A percentile compares a stretch with the other conserved stretches of the same genome.
phyloP scores from a whole-genome alignment of 2,113 vertebrate genomes.

The Trinectes maculatus region DNA sequence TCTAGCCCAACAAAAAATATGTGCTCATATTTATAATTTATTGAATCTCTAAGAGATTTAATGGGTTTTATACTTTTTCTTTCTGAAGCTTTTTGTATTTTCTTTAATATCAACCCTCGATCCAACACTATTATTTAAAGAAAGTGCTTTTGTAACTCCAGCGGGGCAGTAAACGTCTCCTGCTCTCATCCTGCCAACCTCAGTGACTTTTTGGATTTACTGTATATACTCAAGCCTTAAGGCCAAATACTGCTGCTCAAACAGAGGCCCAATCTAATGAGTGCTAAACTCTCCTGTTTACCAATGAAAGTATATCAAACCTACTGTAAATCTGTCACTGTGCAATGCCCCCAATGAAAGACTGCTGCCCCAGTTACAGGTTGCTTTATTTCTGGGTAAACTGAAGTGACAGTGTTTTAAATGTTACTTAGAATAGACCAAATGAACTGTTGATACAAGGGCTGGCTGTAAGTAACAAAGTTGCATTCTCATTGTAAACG shows the following conservation, averaged over 20 bases:
- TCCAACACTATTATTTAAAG: neutral
- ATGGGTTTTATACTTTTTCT: neutral
- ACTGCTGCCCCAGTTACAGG: neutral
- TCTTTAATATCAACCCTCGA: neutral
- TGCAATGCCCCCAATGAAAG: neutral
- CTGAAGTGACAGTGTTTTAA: constrained; percentile 11
- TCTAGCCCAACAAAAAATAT: neutral
- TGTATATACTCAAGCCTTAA: neutral
- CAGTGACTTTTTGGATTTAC: constrained; percentile 1
- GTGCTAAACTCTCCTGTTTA: neutral
- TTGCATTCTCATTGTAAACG: neutral
- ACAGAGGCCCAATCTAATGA: neutral
- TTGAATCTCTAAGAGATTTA: neutral
- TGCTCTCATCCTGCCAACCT: constrained; percentile 1
- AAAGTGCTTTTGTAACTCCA: neutral
- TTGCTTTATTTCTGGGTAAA: constrained; percentile 1
- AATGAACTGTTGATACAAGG: neutral
- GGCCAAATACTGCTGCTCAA: neutral
- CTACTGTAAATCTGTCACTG: neutral
- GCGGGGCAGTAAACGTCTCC: neutral
- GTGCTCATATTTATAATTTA: neutral
- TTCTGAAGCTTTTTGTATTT: neutral
- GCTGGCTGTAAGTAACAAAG: neutral
- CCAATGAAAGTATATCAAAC: neutral
- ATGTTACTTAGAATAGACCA: neutral